phyloP scores from a whole-genome alignment of 2,888 invertebrate species.

The Cantharis nigra region DNA sequence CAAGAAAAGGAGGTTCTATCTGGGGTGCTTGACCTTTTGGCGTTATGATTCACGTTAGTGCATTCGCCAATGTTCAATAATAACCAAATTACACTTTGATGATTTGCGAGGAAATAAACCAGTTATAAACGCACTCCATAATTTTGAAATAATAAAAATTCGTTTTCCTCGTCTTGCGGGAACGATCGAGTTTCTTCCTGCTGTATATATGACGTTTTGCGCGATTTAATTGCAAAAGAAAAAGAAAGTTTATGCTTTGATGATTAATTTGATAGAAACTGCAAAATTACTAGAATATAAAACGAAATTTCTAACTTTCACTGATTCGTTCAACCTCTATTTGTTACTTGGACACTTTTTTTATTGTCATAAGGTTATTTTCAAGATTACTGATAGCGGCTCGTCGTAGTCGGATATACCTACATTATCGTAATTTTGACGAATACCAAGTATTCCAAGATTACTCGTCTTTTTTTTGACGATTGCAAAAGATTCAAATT shows the following conservation, averaged over 20 bases:
- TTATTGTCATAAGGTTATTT: not conserved
- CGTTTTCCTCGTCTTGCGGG: too few species aligned
- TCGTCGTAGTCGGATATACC: not conserved
- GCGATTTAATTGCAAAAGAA: slow-evolving; percentile 2
- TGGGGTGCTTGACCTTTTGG: slow-evolving; percentile 23
- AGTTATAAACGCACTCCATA: not conserved
- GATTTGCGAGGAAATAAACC: not conserved
- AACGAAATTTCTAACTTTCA: slow-evolving; percentile 11
- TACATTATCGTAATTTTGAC: not conserved
- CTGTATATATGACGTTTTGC: not conserved
- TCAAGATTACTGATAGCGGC: not conserved
- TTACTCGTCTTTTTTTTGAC: not conserved
- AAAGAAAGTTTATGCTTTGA: not conserved
- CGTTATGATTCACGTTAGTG: slow-evolving; percentile 20
- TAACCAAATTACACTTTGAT: not conserved
- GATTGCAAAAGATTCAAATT: not conserved
- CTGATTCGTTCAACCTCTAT: not conserved
- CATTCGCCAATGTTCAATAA: slow-evolving; percentile 9
- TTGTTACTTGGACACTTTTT: not conserved
- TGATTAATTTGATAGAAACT: slow-evolving; percentile 5
- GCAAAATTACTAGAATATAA: slow-evolving; percentile 5
- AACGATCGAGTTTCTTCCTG: not conserved
- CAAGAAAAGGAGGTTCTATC: slow-evolving; percentile 5
- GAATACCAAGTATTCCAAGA: not conserved
- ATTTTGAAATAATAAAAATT: not conserved